Evolutionary conservation across 2,113 vertebrate species (phyloP), one percentile per base, ranked within the genome.

Genomic region (Hepsetus odoe): DNA sequence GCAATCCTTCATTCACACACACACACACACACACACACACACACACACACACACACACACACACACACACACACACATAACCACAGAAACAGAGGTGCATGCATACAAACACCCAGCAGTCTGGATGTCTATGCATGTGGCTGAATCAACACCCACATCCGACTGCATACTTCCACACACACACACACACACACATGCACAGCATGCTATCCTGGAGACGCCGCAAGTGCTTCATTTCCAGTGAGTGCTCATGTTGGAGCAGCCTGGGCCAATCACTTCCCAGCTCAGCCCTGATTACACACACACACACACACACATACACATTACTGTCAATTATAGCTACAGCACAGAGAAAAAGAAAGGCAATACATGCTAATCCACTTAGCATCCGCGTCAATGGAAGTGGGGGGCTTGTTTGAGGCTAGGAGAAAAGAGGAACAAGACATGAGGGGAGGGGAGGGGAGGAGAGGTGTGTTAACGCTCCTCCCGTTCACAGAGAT

Each of bases 401-500:
- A 7, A 66, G 49, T 8, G 18, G 38, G 20, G 58, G 26, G 33
- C 8, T 62, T 20, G 56, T 62, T 79, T 76, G 2, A 68, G 77
- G 64, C 42, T 11, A 40, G 66, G 62, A 84, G 74, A 65, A 72
- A 72, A 68, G 82, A 82, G 40, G 56, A 74, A n/a, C 7, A 4
- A 14, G 20, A 2, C 1, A 5, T 14, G 58, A 64, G 20, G 28
- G 5, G 32, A 10, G 20, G 28, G 5, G 32, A 10, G 1, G 59
- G 59, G 28, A 13, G 13, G 81, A 35, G 30, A 80, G 81, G 32
- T 35, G n/a, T 38, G 85, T 76, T 85, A 88, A 88, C 86, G 84
- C 14, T 80, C 67, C 35, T 56, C 64, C n/a, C n/a, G 78, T 81
- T 79, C 86, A 38, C 53, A 74, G 86, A 86, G 86, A 83, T 83